phyloP scores from a whole-genome alignment of 2,113 vertebrate genomes.

The Scomber colias region DNA sequence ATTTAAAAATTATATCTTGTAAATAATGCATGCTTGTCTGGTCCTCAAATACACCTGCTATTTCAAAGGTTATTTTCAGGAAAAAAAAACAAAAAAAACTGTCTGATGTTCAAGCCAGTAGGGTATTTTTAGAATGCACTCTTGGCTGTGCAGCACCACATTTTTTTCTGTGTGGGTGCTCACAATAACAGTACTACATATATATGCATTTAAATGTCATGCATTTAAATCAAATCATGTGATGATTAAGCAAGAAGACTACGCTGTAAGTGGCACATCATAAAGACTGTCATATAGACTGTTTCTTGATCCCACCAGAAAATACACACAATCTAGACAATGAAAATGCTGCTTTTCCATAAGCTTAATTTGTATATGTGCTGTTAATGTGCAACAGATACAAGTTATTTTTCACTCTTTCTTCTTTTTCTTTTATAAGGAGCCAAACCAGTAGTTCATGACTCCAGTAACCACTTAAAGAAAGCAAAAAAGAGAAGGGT shows the following conservation, averaged over 20 bases:
- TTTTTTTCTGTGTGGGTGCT: no score
- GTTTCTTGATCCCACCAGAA: constrained; percentile 7
- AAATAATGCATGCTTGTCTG: no score
- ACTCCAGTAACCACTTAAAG: constrained; percentile 67
- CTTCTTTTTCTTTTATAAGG: constrained; percentile 52
- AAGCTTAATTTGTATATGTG: constrained; percentile 19
- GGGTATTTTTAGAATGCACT: no score
- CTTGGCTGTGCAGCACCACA: no score
- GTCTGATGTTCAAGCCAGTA: no score
- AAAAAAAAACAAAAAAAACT: no score
- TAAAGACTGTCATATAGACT: constrained; percentile 6
- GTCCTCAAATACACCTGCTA: no score
- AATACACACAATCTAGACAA: background rate
- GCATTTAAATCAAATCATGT: constrained; percentile 19
- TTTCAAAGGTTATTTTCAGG: no score
- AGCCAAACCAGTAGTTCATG: constrained; percentile 71
- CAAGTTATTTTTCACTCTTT: constrained; percentile 8
- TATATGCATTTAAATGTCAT: background rate
- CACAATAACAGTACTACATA: no score
- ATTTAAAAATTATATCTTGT: no score
- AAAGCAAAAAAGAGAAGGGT: constrained; percentile 60
- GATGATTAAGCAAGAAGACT: background rate
- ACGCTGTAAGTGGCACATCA: constrained; percentile 3
- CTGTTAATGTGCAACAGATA: background rate
- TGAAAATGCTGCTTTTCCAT: constrained; percentile 5